Base-by-base conservation (phyloP, 2,888 invertebrate genomes). In the Neoascia interrupta region DNA sequence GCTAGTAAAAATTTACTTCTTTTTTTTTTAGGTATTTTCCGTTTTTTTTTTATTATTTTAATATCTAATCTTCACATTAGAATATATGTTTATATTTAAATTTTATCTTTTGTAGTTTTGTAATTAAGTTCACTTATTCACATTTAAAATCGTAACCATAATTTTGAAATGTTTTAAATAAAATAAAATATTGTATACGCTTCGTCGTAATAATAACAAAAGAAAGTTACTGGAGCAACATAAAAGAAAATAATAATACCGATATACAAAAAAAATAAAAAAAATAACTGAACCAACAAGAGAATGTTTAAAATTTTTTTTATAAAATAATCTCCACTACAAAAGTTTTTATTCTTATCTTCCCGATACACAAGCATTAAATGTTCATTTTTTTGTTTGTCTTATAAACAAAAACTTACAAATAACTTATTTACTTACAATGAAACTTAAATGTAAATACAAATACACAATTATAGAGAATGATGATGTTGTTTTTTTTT, bases 61-160 rank as follows among this genome's bases (percentile, higher is more conserved):
- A 76, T 72, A 53, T 66, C 76, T 76, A 76, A 76, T 66, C 36
- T 53, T 70, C 72, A 76, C 76, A 60, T 76, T 76, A 76, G 76
- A 76, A 76, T 76, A 76, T 76, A 76, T 60, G 76, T 76, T 72
- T 72, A 76, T 63, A 63, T 72, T 76, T 64, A 64, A 66, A 64
- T 72, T 72, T 31, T 63, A 66, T 70, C 58, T 64, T 79, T 79
- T 66, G 61, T 79, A 69, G 76, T 76, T 61, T 61, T 76, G 43
- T 66, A 72, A 76, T 76, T 76, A 76, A 76, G 76, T 76, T 76
- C 76, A 76, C 76, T 76, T 76, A 51, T 68, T 79, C 74, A 68
- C 70, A 81, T 63, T 64, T 28, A 64, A 66, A 63, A 73, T 74
- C 58, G 74, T 74, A 81, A 72, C 58, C 60, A 53, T 73, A 73